Conservation (phyloP, 1,140 invertebrate genomes). For the Charaxes varanes region DNA sequence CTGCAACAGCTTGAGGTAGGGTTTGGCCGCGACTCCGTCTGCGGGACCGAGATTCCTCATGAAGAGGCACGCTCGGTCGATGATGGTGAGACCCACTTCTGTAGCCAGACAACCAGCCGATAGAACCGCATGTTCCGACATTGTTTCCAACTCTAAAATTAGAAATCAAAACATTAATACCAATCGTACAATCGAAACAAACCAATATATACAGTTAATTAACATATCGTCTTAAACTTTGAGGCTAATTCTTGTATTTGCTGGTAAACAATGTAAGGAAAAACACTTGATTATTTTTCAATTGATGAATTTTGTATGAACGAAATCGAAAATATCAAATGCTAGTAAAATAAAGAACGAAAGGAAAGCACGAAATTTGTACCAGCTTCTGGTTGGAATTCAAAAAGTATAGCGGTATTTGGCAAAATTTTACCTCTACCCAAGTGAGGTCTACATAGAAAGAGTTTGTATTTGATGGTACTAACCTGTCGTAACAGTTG, state of each 20-base stretch:
- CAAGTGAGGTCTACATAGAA: background rate
- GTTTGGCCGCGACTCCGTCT: conserved; percentile 85
- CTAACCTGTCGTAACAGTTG: conserved; percentile 46
- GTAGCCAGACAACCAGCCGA: conserved; percentile 92
- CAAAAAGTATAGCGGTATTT: too few relatives aligned
- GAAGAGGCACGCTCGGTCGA: conserved; percentile 91
- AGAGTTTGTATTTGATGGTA: background rate
- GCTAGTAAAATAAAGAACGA: too few relatives aligned
- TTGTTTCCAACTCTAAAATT: conserved; percentile 75
- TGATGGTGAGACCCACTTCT: conserved; percentile 90
- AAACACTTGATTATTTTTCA: too few relatives aligned
- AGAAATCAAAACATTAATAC: background rate
- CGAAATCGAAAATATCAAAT: too few relatives aligned
- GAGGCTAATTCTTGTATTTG: too few relatives aligned
- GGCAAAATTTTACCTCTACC: background rate
- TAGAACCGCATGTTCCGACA: conserved; percentile 78
- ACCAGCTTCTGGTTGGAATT: too few relatives aligned
- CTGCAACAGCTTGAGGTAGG: conserved; percentile 89
- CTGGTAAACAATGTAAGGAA: too few relatives aligned
- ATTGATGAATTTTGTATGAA: too few relatives aligned
- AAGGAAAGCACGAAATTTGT: too few relatives aligned
- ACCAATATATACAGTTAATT: too few relatives aligned
- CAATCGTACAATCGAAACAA: background rate
- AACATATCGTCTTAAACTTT: too few relatives aligned
- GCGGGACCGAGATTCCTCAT: conserved; percentile 84